Evolutionary conservation across 2,797 vertebrate species (phyloP).

Genomic region (Loriculus beryllinus): DNA sequence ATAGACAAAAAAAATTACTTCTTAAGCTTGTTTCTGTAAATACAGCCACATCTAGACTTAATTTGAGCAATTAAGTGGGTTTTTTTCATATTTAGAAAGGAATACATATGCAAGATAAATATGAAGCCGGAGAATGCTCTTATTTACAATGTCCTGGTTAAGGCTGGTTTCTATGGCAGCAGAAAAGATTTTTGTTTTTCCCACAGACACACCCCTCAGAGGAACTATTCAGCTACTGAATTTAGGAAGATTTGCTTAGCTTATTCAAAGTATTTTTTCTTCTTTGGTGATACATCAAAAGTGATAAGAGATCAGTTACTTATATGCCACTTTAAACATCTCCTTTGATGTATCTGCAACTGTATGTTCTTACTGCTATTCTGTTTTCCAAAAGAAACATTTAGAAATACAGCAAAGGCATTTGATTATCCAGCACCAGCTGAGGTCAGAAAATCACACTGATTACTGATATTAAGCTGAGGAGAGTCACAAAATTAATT

Average conservation of each 20-base stretch:
- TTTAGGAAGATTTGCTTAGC: constrained; percentile 41
- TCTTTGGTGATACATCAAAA: constrained; percentile 20
- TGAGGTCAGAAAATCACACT: constrained; percentile 6
- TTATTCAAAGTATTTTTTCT: constrained; percentile 44
- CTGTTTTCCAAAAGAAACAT: background rate
- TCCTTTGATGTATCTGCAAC: background rate
- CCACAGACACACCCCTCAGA: background rate
- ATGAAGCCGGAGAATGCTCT: constrained; percentile 15
- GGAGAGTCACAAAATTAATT: constrained; percentile 26
- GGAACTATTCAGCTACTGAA: constrained; percentile 37
- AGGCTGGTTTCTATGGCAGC: constrained; percentile 65
- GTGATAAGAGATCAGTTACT: background rate
- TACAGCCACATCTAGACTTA: background rate
- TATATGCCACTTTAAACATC: background rate
- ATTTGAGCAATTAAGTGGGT: background rate
- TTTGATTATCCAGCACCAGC: constrained; percentile 18
- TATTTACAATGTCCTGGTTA: constrained; percentile 44
- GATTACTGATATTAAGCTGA: constrained; percentile 35
- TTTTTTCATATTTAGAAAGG: constrained; percentile 42
- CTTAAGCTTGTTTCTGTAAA: background rate
- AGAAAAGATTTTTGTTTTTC: background rate
- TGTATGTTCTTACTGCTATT: constrained; percentile 14
- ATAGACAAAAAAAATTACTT: constrained; percentile 33
- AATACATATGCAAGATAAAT: constrained; percentile 24
- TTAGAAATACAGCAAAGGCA: background rate